Evolutionary conservation across 2,888 invertebrate species (phyloP), one percentile per base, ranked within the genome.

Genomic region (Spodoptera exigua): DNA sequence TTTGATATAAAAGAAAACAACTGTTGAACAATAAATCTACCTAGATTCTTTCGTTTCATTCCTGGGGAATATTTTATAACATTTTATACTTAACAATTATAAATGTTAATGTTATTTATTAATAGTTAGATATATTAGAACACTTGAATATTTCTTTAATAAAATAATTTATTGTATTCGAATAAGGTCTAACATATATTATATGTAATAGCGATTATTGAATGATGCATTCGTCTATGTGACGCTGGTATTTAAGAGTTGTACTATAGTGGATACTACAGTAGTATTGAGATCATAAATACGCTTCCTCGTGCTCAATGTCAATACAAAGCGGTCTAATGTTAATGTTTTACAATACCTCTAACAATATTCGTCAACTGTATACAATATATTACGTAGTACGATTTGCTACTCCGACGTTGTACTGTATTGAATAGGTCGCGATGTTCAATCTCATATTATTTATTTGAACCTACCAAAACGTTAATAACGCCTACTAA

Each of bases 301-400:
- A 92, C 89, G 93, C 93, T 93, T 94, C 84, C 86, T 87, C 83
- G 89, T 93, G 93, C 93, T 94, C 93, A 94, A 94, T 89, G 89
- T 91, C 87, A 85, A 87, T 85, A 87, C 78, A 81, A 85, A 88
- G 88, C 92, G 92, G 92, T 92, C 92, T 92, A 92, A 91, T 85
- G 63, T 66, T 68, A 74, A 65, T 65, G 53, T 70, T 76, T 70
- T 73, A 70, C 59, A 51, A 51, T 81, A 74, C 74, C 59, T 67
- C 61, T 63, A 78, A 77, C 70, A 70, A 78, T 79, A 78, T 74
- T 69, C 72, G 78, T 72, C 66, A 77, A 78, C 61, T 79, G 70
- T 81, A 80, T 74, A 75, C 71, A 64, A 64, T 60, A 49, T 54
- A 61, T 61, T 53, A 57, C 46, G 63, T 64, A 76, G 52, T 59